Evolutionary conservation across 2,113 vertebrate genomes (phyloP), one percentile per base, ranked within the genome.

Genomic region (Solenodon paradoxus): DNA sequence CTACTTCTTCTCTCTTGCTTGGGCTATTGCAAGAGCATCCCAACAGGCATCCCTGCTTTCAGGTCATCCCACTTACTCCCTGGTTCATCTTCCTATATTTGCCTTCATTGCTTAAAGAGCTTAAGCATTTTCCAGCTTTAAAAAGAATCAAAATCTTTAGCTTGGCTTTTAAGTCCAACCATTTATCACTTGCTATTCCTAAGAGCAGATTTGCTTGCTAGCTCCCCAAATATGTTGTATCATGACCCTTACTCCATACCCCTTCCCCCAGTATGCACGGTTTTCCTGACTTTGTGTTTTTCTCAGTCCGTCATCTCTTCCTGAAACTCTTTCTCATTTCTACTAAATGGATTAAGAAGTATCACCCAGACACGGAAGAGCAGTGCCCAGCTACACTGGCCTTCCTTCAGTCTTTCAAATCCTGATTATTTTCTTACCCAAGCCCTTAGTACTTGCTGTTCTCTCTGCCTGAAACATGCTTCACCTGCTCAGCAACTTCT

Each of bases 21-120:
- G 35, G 8, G 35, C 24, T 64, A 42, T 72, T 86, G 26, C 28
- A 89, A 77, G 57, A 53, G 13, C 2, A 7, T 91, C 69, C 49
- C 59, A 91, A 59, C 40, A 93, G 59, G 30, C 71, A 69, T 77
- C 32, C 28, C 32, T 40, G 22, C 32, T 81, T 84, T 64, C 72
- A 59, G 49, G 53, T 96, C 74, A 89, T 30, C 13, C 38, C 26
- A 57, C 45, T 78, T 84, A 35, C 66, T 74, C 30, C 40, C 59
- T 77, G 49, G 71, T 85, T 84, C 38, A 61, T 47, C 61, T 94
- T 86, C 30, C n/a, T 92, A 92, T 88, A 95, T 94, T 92, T 80
- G 89, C 55, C 24, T 85, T 28, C 83, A 77, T 32, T 75, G 38
- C 32, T 86, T 89, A 94, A 92, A 80, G 16, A 77, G 61, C n/a